These are phyloP conservation scores for Matsumyia berberina DNA, from an alignment of 2,888 invertebrate genomes.

Conservation along the genomic window DNA sequence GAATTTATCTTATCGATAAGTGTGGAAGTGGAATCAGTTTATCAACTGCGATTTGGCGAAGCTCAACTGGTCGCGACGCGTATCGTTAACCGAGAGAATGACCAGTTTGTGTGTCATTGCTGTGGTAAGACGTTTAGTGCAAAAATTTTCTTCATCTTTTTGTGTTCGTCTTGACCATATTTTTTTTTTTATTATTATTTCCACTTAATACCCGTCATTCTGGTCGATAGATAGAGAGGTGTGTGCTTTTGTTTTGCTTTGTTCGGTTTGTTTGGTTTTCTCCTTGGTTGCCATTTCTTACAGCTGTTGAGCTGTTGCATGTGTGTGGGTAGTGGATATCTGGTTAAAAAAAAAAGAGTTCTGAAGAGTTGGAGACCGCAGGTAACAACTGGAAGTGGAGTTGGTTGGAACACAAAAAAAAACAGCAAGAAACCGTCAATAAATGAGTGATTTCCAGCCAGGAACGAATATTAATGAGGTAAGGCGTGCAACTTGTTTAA, in stretches of 20 bases:
- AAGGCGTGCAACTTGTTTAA: neutral
- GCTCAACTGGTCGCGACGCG: conserved; percentile 22
- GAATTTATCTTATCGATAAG: conserved; percentile 57
- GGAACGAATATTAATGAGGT: conserved; percentile 27
- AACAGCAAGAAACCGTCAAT: conserved; percentile 26
- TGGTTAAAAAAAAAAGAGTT: conserved; percentile 20
- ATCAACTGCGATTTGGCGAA: conserved; percentile 52
- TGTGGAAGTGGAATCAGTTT: conserved; percentile 12
- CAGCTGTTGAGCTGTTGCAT: conserved; percentile 1
- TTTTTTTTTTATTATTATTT: conserved; percentile 53
- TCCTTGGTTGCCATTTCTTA: neutral
- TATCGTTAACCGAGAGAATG: conserved; percentile 42
- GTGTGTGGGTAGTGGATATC: conserved; percentile 3
- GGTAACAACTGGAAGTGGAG: conserved; percentile 3
- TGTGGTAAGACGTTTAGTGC: conserved; percentile 55
- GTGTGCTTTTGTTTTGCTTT: conserved; percentile 10
- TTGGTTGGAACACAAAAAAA: conserved; percentile 9
- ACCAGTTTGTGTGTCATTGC: conserved; percentile 65
- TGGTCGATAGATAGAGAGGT: conserved; percentile 46
- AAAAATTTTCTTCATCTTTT: conserved; percentile 27
- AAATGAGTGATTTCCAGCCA: conserved; percentile 38
- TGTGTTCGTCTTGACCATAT: conserved; percentile 48
- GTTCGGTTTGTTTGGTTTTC: conserved; percentile 30
- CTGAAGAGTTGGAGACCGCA: conserved; percentile 3
- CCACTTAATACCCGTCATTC: conserved; percentile 68